A percentile compares a stretch with the other conserved stretches of the same genome.
Conservation (phyloP, 2,113 vertebrate genomes). For the Progne subis region DNA sequence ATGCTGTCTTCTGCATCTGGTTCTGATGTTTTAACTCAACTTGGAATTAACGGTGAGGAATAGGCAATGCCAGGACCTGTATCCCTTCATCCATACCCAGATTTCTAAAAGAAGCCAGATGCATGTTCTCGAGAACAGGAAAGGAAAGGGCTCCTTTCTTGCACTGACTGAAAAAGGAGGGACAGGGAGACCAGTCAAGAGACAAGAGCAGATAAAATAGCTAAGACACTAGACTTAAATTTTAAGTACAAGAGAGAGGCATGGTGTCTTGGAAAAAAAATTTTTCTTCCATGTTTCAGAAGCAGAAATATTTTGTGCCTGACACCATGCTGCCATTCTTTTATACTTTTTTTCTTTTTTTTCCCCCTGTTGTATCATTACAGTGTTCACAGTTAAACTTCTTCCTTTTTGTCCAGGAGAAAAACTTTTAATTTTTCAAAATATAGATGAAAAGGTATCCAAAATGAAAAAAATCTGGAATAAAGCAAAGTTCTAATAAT, state of each 20-base stretch:
- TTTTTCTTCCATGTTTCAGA: neutral
- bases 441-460: neutral
- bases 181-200: neutral
- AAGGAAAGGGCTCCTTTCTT: neutral
- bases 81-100: neutral
- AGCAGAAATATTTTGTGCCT: neutral
- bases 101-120: neutral
- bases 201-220: neutral
- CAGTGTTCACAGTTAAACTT: neutral
- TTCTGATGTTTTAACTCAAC: neutral
- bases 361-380: neutral
- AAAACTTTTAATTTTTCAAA: neutral
- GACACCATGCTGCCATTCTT: neutral
- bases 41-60: neutral
- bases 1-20: neutral
- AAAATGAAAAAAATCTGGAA: neutral
- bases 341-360: neutral
- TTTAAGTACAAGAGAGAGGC: neutral
- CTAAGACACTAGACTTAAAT: neutral
- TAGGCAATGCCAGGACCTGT: neutral
- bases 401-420: neutral
- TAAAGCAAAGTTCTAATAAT: neutral
- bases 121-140: neutral
- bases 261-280: neutral
- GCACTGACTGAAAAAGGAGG: neutral